Conservation (phyloP, 2,113 vertebrate species). For the Tragelaphus scriptus region DNA sequence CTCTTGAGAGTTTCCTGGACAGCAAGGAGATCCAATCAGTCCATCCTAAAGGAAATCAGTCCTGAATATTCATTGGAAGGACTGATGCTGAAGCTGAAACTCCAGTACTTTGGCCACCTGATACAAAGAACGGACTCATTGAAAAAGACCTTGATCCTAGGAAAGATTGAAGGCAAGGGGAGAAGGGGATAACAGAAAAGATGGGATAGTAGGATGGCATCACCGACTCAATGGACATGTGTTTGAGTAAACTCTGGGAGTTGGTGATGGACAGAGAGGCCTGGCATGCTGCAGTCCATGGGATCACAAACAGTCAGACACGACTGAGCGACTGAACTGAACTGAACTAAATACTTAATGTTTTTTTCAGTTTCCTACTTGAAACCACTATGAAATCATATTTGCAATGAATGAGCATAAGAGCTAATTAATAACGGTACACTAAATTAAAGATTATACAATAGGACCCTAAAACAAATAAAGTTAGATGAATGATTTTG, state of each 20-base stretch:
- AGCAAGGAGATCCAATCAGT: neutral
- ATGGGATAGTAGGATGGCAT: neutral
- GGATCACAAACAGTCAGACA: neutral
- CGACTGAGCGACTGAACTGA: neutral
- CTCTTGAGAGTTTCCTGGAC: neutral
- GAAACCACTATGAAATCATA: neutral
- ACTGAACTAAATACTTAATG: neutral
- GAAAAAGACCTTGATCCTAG: neutral
- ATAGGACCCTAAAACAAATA: neutral
- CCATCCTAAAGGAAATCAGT: neutral
- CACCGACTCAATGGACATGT: neutral
- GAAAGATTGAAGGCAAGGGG: neutral
- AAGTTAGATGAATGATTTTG: neutral
- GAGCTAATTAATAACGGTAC: neutral
- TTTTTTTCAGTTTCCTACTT: neutral
- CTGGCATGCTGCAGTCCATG: neutral
- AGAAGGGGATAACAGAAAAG: neutral
- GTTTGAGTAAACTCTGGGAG: neutral
- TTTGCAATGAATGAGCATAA: neutral
- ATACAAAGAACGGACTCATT: accelerated
- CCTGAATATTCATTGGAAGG: neutral
- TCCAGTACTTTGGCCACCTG: neutral
- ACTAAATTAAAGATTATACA: neutral
- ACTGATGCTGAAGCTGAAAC: neutral
- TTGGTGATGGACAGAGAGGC: neutral